phyloP scores from a whole-genome alignment of 2,888 invertebrate species.

The Synergus itoensis region DNA sequence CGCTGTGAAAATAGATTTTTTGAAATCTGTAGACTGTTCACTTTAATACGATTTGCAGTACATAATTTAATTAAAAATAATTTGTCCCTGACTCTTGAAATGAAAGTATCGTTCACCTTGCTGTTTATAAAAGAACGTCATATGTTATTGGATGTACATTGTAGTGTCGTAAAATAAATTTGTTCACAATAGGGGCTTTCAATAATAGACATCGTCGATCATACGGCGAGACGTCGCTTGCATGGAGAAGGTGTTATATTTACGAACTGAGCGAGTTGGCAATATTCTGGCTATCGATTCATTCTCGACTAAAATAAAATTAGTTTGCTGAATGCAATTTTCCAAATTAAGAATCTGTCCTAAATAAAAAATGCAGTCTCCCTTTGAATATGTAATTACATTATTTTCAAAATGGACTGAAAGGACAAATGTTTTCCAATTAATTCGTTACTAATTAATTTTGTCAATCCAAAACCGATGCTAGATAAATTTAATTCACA shows the following conservation, averaged over 20 bases:
- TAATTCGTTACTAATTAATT: no score
- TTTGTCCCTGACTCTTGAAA: background rate
- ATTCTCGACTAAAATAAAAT: background rate
- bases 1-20: no score
- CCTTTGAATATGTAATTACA: background rate
- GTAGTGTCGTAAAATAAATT: constrained; percentile 25
- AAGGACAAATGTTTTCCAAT: background rate
- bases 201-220: constrained; percentile 39
- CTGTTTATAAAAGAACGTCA: background rate
- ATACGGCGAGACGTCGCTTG: background rate
- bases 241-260: constrained; percentile 16
- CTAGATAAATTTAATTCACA: background rate
- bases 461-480: background rate
- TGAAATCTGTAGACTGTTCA: background rate
- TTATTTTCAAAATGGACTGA: background rate
- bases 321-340: background rate
- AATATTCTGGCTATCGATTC: constrained; percentile 22
- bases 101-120: background rate
- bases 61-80: background rate
- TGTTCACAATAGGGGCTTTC: constrained; percentile 25
- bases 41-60: background rate
- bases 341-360: background rate
- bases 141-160: constrained; percentile 5
- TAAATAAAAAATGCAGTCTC: background rate
- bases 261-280: background rate